Evolutionary conservation across 64 coral and sea anemone species (phyloP), one percentile per base, ranked within the genome.

Genomic region (Platygyra sinensis): DNA sequence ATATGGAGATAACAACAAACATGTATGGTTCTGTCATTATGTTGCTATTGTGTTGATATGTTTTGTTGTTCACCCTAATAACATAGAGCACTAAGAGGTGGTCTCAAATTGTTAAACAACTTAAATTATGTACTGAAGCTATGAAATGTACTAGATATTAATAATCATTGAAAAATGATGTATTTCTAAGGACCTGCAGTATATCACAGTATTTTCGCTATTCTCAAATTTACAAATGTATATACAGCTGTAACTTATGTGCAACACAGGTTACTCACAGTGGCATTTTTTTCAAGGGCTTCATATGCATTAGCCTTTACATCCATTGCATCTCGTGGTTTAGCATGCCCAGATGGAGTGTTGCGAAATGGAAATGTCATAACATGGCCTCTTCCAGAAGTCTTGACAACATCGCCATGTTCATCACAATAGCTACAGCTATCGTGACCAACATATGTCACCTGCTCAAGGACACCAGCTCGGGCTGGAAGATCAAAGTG

Each of bases 401-500:
- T 82, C 65, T 90, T 73, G 17, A 90, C 64, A 42, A 30, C 31
- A 6, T 83, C 46, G 27, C 89, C 89, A 91, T 76, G 25, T 64
- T 92, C 90, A 78, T 69, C 29, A 65, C 90, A 92, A 61, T 29
- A 92, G 49, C 82, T 76, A 27, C 90, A 92, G 42, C 90, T 86
- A 52, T 36, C 72, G 63, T 87, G 74, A 38, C 90, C 90, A 36
- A n/a, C 76, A 52, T 92, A 87, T 22, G 82, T 86, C 5, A 67
- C 18, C 46, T 92, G 90, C 32, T 86, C 82, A 24, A 92, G 64
- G 42, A 92, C 82, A 39, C 71, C 80, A 92, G 82, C 82, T 19
- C 90, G 59, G 30, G 90, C 90, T 65, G 90, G 82, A 32, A 92
- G 90, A 79, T 92, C 83, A 92, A 92, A 92, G 62, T 92, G 83